Evolutionary conservation across 2,113 vertebrate species (phyloP).

Genomic region (Albula glossodonta): DNA sequence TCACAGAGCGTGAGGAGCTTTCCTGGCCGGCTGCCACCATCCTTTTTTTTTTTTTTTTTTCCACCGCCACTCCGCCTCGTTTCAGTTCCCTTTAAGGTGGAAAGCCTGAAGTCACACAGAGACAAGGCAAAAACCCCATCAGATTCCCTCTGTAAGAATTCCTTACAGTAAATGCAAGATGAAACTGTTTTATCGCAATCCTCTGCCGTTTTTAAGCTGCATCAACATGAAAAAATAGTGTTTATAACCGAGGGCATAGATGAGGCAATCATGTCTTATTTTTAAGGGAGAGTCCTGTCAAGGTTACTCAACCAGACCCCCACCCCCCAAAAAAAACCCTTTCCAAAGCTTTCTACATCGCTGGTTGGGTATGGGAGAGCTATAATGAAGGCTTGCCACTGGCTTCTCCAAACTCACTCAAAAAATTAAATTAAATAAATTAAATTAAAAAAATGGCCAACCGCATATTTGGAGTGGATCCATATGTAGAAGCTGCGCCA

Average conservation of each 20-base stretch:
- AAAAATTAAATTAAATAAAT: too few relatives aligned
- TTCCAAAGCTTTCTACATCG: too few relatives aligned
- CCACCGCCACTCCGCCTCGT: conserved; percentile 4
- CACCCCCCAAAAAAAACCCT: too few relatives aligned
- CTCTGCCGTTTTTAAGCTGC: background rate
- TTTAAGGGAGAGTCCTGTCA: too few relatives aligned
- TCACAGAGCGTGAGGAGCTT: conserved; percentile 30
- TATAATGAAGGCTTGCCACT: too few relatives aligned
- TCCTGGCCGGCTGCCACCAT: conserved; percentile 24
- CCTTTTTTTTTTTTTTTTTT: background rate
- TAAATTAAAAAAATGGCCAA: background rate
- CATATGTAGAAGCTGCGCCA: background rate
- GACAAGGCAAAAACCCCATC: background rate
- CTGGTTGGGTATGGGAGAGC: too few relatives aligned
- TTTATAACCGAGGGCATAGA: background rate
- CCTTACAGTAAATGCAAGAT: background rate
- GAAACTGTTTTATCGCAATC: background rate
- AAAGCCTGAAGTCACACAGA: background rate
- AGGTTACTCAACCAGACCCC: too few relatives aligned
- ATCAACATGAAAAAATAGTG: background rate
- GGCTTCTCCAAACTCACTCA: background rate
- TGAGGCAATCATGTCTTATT: too few relatives aligned
- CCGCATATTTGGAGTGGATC: background rate
- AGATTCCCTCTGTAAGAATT: background rate
- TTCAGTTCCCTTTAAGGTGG: conserved; percentile 30